Evolutionary conservation across 1,140 invertebrate species (phyloP).

Genomic region (Trichonephila inaurata): DNA sequence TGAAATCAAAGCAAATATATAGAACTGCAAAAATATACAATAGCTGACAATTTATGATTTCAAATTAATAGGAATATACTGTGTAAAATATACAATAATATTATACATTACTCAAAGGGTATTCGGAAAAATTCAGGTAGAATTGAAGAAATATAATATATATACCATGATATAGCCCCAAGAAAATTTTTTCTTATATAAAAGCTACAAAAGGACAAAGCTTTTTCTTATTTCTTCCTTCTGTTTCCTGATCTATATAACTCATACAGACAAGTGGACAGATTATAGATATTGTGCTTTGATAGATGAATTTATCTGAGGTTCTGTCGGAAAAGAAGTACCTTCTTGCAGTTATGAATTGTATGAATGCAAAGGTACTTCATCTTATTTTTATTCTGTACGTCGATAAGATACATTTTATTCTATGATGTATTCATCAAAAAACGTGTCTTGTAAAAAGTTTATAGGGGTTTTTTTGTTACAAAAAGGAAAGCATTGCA

Average conservation of each 20-base stretch:
- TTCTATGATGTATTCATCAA: not conserved
- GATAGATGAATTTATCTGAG: conserved; percentile 67
- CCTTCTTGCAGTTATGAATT: conserved; percentile 28
- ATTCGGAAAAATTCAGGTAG: too few relatives aligned
- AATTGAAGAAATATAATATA: too few relatives aligned
- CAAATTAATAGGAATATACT: too few relatives aligned
- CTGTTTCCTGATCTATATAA: conserved; percentile 42
- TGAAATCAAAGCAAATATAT: too few relatives aligned
- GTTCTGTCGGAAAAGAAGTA: conserved; percentile 55
- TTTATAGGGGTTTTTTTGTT: not conserved
- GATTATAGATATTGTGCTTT: conserved; percentile 63
- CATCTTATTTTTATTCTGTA: not conserved
- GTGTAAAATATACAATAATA: too few relatives aligned
- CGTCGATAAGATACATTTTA: conserved; percentile 2
- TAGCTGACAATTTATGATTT: too few relatives aligned
- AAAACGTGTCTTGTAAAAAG: not conserved
- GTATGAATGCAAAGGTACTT: not conserved
- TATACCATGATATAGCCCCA: not conserved
- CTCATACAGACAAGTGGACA: conserved; percentile 57
- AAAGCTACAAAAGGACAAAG: not conserved
- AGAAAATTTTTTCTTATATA: not conserved
- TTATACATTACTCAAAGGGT: too few relatives aligned
- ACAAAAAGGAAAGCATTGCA: not conserved
- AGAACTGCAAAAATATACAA: too few relatives aligned
- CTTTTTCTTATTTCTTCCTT: not conserved